A percentile compares a stretch with the other conserved stretches of the same genome.
phyloP scores from a whole-genome alignment of 2,888 invertebrate species.

The Dolichomitus sp. region DNA sequence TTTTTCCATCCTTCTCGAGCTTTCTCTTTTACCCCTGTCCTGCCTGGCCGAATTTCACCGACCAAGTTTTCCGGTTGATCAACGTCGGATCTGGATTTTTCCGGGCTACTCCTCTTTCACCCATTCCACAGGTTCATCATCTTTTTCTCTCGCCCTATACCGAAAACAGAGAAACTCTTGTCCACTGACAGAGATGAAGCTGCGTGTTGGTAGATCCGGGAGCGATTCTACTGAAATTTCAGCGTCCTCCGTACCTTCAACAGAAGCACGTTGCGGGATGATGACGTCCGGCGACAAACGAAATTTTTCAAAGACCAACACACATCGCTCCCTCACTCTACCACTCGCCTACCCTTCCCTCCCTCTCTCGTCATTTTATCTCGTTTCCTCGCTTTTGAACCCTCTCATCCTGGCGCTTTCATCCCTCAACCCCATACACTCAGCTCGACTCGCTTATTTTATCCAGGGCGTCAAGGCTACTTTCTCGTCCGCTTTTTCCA shows the following conservation, averaged over 20 bases:
- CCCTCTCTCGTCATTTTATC: slow-evolving; percentile 45
- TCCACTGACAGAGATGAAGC: neutral
- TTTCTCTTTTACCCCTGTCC: slow-evolving; percentile 1
- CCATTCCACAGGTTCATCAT: slow-evolving; percentile 11
- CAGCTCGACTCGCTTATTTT: slow-evolving; percentile 47
- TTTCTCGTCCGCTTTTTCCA: slow-evolving; percentile 39
- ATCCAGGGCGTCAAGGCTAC: slow-evolving; percentile 55
- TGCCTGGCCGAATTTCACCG: slow-evolving; percentile 15
- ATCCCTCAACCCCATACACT: slow-evolving; percentile 38
- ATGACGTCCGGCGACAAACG: slow-evolving; percentile 63
- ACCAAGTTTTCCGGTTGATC: slow-evolving; percentile 29
- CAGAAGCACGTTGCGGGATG: slow-evolving; percentile 36
- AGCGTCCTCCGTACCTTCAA: slow-evolving; percentile 11
- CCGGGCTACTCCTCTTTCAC: neutral
- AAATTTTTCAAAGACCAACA: slow-evolving; percentile 65
- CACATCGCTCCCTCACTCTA: slow-evolving; percentile 2
- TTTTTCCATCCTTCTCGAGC: neutral
- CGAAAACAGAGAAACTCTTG: neutral
- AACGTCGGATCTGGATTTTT: slow-evolving; percentile 28
- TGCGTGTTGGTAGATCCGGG: neutral
- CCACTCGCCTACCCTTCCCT: neutral
- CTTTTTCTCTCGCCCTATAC: slow-evolving; percentile 36
- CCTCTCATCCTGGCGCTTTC: slow-evolving; percentile 45
- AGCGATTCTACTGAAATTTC: slow-evolving; percentile 62
- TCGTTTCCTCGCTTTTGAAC: slow-evolving; percentile 43